These are phyloP conservation scores for Dromius quadrimaculatus DNA, from an alignment of 2,888 invertebrate species.

Conservation along the genomic window DNA sequence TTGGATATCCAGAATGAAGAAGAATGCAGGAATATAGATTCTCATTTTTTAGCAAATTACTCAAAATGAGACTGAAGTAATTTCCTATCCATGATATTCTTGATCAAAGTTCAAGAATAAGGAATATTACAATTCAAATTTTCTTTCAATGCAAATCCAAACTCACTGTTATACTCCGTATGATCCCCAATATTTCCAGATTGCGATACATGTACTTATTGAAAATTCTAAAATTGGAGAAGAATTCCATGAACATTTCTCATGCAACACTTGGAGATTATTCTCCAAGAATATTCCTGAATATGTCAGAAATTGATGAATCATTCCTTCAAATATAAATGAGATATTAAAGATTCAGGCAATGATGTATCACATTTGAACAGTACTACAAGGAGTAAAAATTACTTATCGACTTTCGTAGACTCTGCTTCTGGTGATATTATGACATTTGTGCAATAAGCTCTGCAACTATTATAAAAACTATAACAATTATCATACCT, in stretches of 20 bases:
- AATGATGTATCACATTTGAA: slow-evolving; percentile 13
- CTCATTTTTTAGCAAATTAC: slow-evolving; percentile 9
- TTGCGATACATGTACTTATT: slow-evolving; percentile 22
- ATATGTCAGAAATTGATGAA: slow-evolving; percentile 18
- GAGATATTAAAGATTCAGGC: slow-evolving; percentile 15
- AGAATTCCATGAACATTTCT: slow-evolving; percentile 23
- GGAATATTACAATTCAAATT: slow-evolving; percentile 20
- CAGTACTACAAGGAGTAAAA: no score
- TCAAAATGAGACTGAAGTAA: slow-evolving; percentile 12
- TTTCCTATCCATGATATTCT: slow-evolving; percentile 20
- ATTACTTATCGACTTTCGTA: no score
- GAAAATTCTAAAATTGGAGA: slow-evolving; percentile 14
- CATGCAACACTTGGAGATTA: slow-evolving; percentile 19
- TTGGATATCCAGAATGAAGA: background rate
- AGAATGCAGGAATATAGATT: background rate
- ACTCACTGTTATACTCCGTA: slow-evolving; percentile 16
- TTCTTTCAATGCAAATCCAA: slow-evolving; percentile 26
- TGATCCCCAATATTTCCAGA: slow-evolving; percentile 20
- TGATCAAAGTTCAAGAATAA: background rate
- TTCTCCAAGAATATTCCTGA: slow-evolving; percentile 17
- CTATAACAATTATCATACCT: no score
- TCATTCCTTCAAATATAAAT: slow-evolving; percentile 14
- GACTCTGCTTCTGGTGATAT: no score
- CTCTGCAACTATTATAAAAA: no score
- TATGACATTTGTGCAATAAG: no score